These are phyloP conservation scores for Phengaris arion DNA, from an alignment of 2,888 invertebrate genomes.

Conservation along the genomic window DNA sequence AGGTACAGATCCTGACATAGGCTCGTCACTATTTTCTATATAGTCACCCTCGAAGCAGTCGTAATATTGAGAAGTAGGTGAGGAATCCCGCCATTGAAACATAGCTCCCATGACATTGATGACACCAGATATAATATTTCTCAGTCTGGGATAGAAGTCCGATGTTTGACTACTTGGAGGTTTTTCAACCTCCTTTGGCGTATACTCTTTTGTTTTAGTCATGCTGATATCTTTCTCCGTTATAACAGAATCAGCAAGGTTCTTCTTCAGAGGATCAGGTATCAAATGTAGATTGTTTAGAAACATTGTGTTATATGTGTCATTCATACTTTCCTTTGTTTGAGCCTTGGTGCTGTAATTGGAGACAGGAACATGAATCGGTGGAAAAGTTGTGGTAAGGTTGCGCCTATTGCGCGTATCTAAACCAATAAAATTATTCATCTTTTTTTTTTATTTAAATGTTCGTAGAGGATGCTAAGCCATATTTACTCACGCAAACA, in stretches of 20 bases:
- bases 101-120: conserved; percentile 60
- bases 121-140: conserved; percentile 60
- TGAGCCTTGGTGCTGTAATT: conserved; percentile 57
- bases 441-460: conserved; percentile 49
- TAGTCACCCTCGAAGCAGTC: conserved; percentile 51
- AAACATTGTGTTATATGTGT: conserved; percentile 53
- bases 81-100: conserved; percentile 53
- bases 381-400: conserved; percentile 46
- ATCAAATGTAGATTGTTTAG: conserved; percentile 58
- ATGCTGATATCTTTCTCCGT: conserved; percentile 42
- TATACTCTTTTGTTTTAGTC: conserved; percentile 36
- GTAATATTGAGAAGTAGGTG: conserved; percentile 48
- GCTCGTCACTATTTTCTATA: conserved; percentile 36
- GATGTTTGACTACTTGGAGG: conserved; percentile 40
- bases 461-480: conserved; percentile 51
- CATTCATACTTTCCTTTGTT: conserved; percentile 53
- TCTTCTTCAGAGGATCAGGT: conserved; percentile 64
- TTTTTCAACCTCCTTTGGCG: conserved; percentile 32
- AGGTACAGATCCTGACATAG: conserved; percentile 48
- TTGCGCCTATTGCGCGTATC: conserved; percentile 59
- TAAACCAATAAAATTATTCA: conserved; percentile 54
- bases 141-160: conserved; percentile 47
- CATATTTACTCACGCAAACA: conserved; percentile 56
- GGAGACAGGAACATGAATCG: conserved; percentile 53
- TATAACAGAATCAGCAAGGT: conserved; percentile 63